Conservation (phyloP, 37 sponge, comb jelly and placozoan species). For the Agelas oroides region DNA sequence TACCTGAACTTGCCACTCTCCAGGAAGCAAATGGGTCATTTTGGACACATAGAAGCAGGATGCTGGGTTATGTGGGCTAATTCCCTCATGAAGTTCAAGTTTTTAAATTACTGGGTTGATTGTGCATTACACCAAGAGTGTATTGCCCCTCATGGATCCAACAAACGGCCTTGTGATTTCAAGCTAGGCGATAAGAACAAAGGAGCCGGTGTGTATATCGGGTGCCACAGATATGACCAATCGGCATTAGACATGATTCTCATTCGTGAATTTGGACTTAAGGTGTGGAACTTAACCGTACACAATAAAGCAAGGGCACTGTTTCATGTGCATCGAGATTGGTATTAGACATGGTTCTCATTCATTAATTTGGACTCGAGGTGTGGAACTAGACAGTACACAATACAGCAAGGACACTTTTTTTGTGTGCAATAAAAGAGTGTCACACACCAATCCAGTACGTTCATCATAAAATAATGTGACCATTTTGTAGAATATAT, state of each 20-base stretch:
- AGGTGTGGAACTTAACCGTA: no score
- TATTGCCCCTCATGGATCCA: not conserved
- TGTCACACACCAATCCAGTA: no score
- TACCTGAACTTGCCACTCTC: constrained; percentile 16
- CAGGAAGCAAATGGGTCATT: not conserved
- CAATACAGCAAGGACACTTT: no score
- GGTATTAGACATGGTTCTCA: not conserved
- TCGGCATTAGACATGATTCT: not conserved
- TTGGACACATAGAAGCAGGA: not conserved
- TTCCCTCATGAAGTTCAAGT: not conserved
- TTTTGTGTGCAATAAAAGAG: no score
- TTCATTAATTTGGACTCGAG: not conserved
- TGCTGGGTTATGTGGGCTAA: constrained; percentile 1
- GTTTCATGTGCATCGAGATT: not conserved
- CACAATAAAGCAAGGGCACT: no score
- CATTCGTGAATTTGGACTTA: not conserved
- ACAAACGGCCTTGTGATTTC: not conserved
- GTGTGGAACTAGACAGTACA: no score
- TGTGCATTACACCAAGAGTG: constrained; percentile 1
- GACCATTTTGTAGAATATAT: no score
- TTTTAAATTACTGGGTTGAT: not conserved
- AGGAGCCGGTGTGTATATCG: not conserved
- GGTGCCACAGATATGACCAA: constrained; percentile 3
- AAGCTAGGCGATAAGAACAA: not conserved
- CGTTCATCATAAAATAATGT: no score